These are phyloP conservation scores for Delichon dasypus DNA, from an alignment of 2,797 vertebrate genomes.

Conservation along the genomic window DNA sequence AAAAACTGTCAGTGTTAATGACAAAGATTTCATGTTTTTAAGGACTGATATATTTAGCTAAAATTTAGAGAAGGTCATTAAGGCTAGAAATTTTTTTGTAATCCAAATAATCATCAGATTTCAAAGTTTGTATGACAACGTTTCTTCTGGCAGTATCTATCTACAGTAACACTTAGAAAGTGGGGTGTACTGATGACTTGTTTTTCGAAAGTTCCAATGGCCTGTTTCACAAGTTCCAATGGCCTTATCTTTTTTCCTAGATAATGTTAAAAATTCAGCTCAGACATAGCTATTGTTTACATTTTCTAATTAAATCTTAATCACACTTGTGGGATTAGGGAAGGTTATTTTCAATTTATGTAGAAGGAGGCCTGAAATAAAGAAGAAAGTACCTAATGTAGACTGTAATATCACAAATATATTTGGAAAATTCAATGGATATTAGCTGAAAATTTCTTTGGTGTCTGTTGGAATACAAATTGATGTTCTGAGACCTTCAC, in stretches of 20 bases:
- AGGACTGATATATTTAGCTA: not conserved
- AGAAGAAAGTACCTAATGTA: not conserved
- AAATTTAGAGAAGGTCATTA: not conserved
- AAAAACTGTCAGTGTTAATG: not conserved
- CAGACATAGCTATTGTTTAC: not conserved
- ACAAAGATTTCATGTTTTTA: not conserved
- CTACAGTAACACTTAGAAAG: not conserved
- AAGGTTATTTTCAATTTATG: not conserved
- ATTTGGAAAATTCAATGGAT: not conserved
- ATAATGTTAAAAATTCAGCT: not conserved
- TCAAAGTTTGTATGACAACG: not conserved
- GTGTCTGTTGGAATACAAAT: conserved; percentile 1
- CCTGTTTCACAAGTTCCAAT: not conserved
- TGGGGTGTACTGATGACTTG: not conserved
- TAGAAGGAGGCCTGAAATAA: not conserved
- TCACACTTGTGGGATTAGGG: not conserved
- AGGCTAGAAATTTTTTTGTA: not conserved
- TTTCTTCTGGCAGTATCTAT: not conserved
- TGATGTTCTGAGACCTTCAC: conserved; percentile 29
- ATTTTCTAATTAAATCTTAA: not conserved
- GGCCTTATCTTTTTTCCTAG: not conserved
- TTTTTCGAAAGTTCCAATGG: not conserved
- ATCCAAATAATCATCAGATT: not conserved
- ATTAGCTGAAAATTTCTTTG: not conserved
- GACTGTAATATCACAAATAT: not conserved